Conservation (phyloP, 1,140 invertebrate species). For the Pseudoatta argentina region DNA sequence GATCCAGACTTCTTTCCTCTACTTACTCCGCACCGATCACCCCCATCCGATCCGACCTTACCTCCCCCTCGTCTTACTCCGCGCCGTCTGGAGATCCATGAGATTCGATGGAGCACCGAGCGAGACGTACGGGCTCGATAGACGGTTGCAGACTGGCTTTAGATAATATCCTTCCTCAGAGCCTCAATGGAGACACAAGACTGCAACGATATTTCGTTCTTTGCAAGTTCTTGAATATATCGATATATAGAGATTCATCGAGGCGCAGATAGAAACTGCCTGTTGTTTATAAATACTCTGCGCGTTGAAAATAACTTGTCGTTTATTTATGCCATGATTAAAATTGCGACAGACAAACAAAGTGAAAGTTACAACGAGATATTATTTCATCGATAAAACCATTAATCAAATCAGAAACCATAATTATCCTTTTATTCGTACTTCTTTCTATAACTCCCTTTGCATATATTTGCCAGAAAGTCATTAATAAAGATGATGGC, state of each 20-base stretch:
- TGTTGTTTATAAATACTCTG: neutral
- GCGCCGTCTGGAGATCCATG: constrained; percentile 65
- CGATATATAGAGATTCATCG: constrained; percentile 18
- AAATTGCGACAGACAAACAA: neutral
- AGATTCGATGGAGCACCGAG: constrained; percentile 74
- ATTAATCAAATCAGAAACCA: neutral
- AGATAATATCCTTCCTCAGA: constrained; percentile 76
- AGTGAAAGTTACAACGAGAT: neutral
- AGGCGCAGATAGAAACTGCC: neutral
- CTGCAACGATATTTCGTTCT: constrained; percentile 72
- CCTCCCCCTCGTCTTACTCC: neutral
- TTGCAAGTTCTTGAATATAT: constrained; percentile 66
- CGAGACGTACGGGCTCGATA: constrained; percentile 71
- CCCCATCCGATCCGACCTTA: constrained; percentile 36
- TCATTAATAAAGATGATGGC: neutral
- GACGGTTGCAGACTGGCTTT: constrained; percentile 76
- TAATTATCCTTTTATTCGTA: neutral
- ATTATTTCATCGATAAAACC: neutral
- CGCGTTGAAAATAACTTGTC: constrained; percentile 3
- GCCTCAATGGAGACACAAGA: constrained; percentile 44
- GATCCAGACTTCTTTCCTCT: constrained; percentile 76
- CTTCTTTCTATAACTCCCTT: neutral
- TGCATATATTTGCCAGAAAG: neutral
- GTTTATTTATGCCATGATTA: constrained; percentile 22
- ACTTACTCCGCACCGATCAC: constrained; percentile 68